Conservation (phyloP, 1,140 invertebrate genomes). For the Aleiodes sp. region DNA sequence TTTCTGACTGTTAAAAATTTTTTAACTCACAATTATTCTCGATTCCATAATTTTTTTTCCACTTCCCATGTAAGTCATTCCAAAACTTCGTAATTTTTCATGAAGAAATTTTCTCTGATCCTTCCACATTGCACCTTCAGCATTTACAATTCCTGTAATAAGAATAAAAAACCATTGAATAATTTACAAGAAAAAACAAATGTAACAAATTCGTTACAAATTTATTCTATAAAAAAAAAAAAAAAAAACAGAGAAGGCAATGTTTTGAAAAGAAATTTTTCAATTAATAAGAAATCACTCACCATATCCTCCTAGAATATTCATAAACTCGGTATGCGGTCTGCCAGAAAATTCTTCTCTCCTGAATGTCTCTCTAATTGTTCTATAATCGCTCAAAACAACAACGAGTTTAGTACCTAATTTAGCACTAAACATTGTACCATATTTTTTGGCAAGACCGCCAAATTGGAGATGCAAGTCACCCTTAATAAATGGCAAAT, state of each 20-base stretch:
- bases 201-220: constrained; percentile 2
- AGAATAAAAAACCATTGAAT: constrained; percentile 34
- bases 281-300: constrained; percentile 63
- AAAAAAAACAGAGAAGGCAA: not conserved
- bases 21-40: constrained; percentile 80
- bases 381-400: constrained; percentile 84
- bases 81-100: constrained; percentile 86
- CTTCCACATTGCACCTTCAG: constrained; percentile 91
- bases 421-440: constrained; percentile 81
- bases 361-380: constrained; percentile 85
- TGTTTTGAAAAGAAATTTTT: not conserved
- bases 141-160: constrained; percentile 87
- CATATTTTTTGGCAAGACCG: constrained; percentile 79
- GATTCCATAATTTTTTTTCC: constrained; percentile 85
- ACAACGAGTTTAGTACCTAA: constrained; percentile 84
- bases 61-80: constrained; percentile 84
- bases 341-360: constrained; percentile 86
- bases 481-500: constrained; percentile 79
- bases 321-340: constrained; percentile 83
- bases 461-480: constrained; percentile 82
- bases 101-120: constrained; percentile 91
- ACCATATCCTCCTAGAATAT: constrained; percentile 90
- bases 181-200: constrained; percentile 7
- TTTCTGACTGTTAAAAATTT: not conserved
- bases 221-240: not conserved